Base-by-base conservation (phyloP, 2,797 vertebrate species). In the Chelidonichthys spinosus region DNA sequence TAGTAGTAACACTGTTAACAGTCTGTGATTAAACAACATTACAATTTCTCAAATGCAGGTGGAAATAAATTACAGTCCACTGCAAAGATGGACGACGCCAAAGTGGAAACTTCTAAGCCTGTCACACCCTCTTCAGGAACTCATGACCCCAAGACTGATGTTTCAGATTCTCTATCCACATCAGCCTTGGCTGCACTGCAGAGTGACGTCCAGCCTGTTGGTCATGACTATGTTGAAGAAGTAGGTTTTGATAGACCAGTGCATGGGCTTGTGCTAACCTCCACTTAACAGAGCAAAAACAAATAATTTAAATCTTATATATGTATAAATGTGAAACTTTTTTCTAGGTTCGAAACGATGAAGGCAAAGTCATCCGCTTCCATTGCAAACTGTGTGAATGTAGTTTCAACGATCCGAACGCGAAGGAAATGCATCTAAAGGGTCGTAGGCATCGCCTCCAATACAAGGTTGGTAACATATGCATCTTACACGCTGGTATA, bases 381-480 rank as follows among this genome's bases (percentile, higher is more conserved):
- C 97, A 99, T 70, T 99, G 98, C 90, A 99, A 99, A 85, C 94
- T 99, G 39, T 99, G 98, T 50, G 98, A 99, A 90, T 99, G 98
- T 89, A 99, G 98, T 78, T 99, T 99, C 88, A 99, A 99, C 75
- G 98, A 99, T 88, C 98, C 98, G 5, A 99, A 99, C 67, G 98
- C 98, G 37, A 99, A 99, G 87, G 98, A 99, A 86, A 99, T 99
- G 98, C 98, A 99, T 78, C 91, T 99, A 25, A 99, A 99, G 90
- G 98, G 98, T 33, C 93, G 98, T 10, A 87, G 98, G 35, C 98
- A 99, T 91, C 95, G 98, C 49, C 94, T 99, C 72, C 98, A 99
- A 7, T 99, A 99, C 88, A 99, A 99, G 96, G 98, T 97, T 75
- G 10, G 87, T 60, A 49, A 8, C 33, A 18, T 46, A 39, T 32